Evolutionary conservation across 2,797 vertebrate genomes (phyloP), one percentile per base, ranked within the genome.

Genomic region (Pipistrellus kuhlii): DNA sequence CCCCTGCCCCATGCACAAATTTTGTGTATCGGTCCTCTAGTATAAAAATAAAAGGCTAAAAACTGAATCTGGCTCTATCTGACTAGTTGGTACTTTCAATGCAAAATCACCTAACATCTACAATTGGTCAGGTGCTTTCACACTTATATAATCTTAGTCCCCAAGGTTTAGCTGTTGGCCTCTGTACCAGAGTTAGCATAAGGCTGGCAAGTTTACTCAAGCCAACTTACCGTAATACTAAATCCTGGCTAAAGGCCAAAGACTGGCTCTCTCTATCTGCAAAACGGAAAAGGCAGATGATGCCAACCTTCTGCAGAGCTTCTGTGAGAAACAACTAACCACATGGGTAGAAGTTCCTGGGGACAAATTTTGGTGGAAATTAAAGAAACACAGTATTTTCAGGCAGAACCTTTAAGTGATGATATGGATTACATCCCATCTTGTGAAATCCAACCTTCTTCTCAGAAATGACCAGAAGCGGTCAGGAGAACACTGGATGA

Each of bases 381-480:
- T 3, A 23, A 76, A 85, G 35, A 85, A 35, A 85, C 27, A 30
- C 8, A 68, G 8, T 71, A 59, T 88, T 53, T 62, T 68, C 3
- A 73, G 41, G 51, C 27, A 76, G 64, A 89, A 57, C 48, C 91
- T 84, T n/a, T 53, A 41, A 69, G 55, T 48, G 68, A 62, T 20
- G 13, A 32, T 17, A 21, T 9, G 18, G 35, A 32, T 68, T 62
- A 89, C 1, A 18, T 80, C 27, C 66, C 81, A 72, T 23, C 11
- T n/a, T 73, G 12, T 2, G 5, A 55, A 73, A 83, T 48, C 44
- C 55, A 35, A 35, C 6, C 15, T 32, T 41, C 87, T 73, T 85
- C 88, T 87, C 73, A 59, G 77, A 93, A 94, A 85, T 17, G 44
- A 32, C 48, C 38, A 69, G 59, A 76, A 27, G 20, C 46, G 35